Percentiles rank a stretch among this genome's conserved stretches.
These are phyloP conservation scores for Pogonus chalceus DNA, from an alignment of 1,140 invertebrate species.

Conservation along the genomic window DNA sequence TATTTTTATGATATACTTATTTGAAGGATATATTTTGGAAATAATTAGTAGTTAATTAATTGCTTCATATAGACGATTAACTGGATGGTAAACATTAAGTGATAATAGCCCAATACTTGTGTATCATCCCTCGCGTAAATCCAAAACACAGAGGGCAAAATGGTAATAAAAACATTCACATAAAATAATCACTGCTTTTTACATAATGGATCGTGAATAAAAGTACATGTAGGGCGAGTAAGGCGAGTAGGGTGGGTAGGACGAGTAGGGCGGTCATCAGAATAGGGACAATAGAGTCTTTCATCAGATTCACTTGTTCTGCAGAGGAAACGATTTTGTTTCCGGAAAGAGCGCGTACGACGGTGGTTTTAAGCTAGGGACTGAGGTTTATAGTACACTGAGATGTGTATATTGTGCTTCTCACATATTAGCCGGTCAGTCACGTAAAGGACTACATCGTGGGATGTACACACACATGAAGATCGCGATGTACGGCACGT, in stretches of 20 bases:
- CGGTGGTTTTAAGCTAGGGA: background rate
- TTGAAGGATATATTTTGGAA: no score
- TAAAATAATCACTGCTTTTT: background rate
- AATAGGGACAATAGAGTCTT: background rate
- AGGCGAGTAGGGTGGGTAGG: background rate
- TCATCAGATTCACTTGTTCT: conserved; percentile 3
- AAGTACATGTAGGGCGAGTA: background rate
- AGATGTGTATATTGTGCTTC: background rate
- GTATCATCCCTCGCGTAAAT: no score
- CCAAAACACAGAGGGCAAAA: no score
- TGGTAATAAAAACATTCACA: background rate
- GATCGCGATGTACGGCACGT: no score
- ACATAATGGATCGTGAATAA: background rate
- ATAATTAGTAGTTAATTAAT: no score
- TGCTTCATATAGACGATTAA: no score
- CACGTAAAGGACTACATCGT: background rate
- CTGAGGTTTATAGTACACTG: background rate
- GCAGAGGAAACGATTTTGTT: background rate
- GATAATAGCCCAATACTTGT: no score
- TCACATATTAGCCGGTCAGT: background rate
- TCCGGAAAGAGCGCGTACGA: background rate
- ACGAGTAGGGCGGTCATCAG: background rate
- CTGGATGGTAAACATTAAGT: no score
- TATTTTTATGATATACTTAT: no score
- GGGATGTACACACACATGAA: no score